phyloP scores from a whole-genome alignment of 2,888 invertebrate genomes.

The Oscheius sp. region DNA sequence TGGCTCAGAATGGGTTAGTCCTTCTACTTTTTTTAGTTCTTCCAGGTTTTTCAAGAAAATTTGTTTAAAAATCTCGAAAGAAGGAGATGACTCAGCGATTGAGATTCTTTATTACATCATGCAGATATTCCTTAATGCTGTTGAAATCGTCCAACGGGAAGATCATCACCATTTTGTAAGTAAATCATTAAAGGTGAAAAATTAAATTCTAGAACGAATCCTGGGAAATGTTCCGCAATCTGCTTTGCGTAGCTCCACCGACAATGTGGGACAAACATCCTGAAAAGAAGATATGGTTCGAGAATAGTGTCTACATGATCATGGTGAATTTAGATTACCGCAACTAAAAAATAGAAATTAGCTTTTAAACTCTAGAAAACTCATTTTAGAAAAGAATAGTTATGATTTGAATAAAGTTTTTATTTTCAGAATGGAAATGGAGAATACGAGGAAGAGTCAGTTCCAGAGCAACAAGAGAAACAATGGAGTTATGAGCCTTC shows the following conservation, averaged over 20 bases:
- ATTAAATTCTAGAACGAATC: neutral
- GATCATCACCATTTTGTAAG: neutral
- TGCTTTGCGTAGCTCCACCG: neutral
- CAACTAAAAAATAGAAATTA: no score
- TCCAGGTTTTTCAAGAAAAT: neutral
- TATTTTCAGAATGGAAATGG: no score
- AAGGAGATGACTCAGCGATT: neutral
- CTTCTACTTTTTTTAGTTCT: neutral
- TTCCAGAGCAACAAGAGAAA: neutral
- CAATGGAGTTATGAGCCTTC: neutral
- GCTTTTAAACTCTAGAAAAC: no score
- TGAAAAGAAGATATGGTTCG: neutral
- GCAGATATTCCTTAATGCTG: neutral
- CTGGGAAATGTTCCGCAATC: neutral
- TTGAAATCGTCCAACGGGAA: neutral
- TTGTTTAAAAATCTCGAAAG: neutral
- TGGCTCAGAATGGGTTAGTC: neutral
- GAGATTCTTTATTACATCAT: neutral
- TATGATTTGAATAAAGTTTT: no score
- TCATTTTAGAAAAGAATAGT: no score
- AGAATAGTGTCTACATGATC: neutral
- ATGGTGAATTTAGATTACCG: no score
- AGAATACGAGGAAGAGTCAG: neutral
- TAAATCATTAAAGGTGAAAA: neutral
- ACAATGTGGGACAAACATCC: slow-evolving; percentile 4